Percentiles rank a stretch among this genome's conserved stretches.
phyloP scores from a whole-genome alignment of 2,797 vertebrate species.

The Anomalospiza imberbis region DNA sequence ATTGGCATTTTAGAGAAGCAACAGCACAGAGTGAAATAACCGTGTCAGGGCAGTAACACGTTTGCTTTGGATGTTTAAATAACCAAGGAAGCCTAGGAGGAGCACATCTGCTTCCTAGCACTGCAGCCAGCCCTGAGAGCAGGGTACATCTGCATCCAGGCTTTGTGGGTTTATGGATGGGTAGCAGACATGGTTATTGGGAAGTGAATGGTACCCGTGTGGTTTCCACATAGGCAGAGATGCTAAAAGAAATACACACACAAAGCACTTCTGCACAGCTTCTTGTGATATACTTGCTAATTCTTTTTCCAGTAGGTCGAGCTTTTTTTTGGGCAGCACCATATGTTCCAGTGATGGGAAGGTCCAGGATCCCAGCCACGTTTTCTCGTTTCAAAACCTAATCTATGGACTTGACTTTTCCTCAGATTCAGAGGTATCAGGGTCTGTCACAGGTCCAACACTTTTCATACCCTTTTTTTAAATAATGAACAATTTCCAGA shows the following conservation, averaged over 20 bases:
- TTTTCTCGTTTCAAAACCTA: not conserved
- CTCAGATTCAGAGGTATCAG: not conserved
- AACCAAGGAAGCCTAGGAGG: not conserved
- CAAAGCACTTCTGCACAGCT: not conserved
- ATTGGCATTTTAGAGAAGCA: not conserved
- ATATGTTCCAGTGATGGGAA: not conserved
- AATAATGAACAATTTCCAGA: not conserved
- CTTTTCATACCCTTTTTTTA: not conserved
- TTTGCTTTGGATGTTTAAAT: not conserved
- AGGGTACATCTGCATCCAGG: not conserved
- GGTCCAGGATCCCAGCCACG: not conserved
- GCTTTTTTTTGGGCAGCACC: not conserved
- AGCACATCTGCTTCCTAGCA: not conserved
- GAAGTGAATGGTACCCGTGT: not conserved
- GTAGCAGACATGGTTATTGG: not conserved
- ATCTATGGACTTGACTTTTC: not conserved
- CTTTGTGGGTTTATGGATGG: not conserved
- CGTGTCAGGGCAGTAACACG: fast-evolving
- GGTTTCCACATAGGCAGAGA: not conserved
- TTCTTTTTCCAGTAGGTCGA: not conserved
- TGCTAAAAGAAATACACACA: not conserved
- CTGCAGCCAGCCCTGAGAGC: not conserved
- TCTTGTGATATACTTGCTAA: not conserved
- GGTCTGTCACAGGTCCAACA: not conserved
- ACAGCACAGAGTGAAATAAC: not conserved